A percentile compares a stretch with the other conserved stretches of the same genome.
Conservation (phyloP, 2,113 vertebrate species). For the Heterotis niloticus region DNA sequence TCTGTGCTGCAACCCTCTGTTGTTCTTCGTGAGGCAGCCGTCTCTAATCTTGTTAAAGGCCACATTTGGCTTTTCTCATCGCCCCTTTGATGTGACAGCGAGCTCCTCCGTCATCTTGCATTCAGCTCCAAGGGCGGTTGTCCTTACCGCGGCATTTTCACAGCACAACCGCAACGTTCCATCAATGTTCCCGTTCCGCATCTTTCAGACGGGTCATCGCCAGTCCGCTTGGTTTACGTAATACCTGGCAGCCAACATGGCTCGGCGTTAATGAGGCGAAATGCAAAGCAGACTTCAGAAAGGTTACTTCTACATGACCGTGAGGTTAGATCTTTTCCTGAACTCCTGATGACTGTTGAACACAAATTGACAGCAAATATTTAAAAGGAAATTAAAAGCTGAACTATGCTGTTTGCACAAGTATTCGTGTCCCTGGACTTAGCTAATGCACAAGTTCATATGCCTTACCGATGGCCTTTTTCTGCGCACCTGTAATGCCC, state of each 20-base stretch:
- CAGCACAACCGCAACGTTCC: background rate
- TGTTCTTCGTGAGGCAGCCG: background rate
- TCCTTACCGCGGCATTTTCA: background rate
- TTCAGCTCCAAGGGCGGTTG: background rate
- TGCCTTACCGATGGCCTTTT: too few relatives aligned
- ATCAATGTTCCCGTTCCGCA: background rate
- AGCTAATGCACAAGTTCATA: too few relatives aligned
- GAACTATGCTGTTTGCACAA: too few relatives aligned
- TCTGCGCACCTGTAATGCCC: too few relatives aligned
- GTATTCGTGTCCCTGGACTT: too few relatives aligned
- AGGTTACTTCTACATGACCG: too few relatives aligned
- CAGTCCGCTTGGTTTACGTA: background rate
- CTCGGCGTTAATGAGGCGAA: background rate
- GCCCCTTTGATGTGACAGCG: background rate
- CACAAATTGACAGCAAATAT: too few relatives aligned
- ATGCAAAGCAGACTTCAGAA: background rate
- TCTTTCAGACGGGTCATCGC: too few relatives aligned
- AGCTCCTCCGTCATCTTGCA: background rate
- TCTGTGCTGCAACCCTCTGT: background rate
- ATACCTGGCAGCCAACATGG: background rate
- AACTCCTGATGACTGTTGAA: too few relatives aligned
- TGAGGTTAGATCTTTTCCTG: too few relatives aligned
- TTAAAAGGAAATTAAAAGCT: too few relatives aligned
- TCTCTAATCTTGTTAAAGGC: background rate
- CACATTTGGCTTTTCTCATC: constrained; percentile 1